These are phyloP conservation scores for Lamproptera curius DNA, from an alignment of 2,888 invertebrate genomes.

Conservation along the genomic window DNA sequence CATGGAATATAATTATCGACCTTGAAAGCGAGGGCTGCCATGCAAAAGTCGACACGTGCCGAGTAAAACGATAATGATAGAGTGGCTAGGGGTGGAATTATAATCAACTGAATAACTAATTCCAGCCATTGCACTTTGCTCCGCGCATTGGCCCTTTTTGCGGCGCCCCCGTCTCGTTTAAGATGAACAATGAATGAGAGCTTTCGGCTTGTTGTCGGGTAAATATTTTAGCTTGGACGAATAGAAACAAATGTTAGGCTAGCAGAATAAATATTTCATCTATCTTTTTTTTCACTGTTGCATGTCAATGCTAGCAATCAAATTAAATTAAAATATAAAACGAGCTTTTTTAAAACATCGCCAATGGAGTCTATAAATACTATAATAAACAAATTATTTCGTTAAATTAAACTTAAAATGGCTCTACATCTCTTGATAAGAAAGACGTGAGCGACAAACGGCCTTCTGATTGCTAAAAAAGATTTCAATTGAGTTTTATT, in stretches of 20 bases:
- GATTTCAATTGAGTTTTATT: no score
- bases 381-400: no score
- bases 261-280: background rate
- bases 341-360: no score
- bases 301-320: no score
- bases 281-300: no score
- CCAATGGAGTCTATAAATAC: no score
- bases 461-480: no score
- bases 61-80: constrained; percentile 72
- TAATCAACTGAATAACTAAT: constrained; percentile 76
- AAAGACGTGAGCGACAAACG: no score
- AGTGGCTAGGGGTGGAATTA: constrained; percentile 69
- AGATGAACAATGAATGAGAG: constrained; percentile 27
- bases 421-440: no score
- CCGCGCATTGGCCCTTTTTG: constrained; percentile 60
- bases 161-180: constrained; percentile 45
- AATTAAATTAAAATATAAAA: no score
- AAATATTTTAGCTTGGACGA: constrained; percentile 49
- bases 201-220: constrained; percentile 48
- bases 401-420: no score
- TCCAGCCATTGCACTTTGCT: constrained; percentile 69
- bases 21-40: constrained; percentile 62
- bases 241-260: constrained; percentile 7
- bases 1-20: constrained; percentile 62
- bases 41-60: constrained; percentile 66